Conservation (phyloP, 1,140 invertebrate species). For the Pinna nobilis region DNA sequence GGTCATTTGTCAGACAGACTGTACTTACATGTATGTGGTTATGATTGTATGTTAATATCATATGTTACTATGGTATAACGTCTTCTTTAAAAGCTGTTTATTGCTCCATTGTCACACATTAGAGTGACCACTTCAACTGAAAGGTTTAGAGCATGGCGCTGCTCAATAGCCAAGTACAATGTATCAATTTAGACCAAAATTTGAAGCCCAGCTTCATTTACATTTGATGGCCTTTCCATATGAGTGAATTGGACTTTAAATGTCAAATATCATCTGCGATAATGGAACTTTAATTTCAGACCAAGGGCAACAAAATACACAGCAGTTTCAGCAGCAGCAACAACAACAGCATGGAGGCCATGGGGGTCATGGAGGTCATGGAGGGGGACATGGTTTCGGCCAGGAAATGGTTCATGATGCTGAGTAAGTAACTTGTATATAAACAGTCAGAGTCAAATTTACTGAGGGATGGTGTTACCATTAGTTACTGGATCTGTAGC, state of each 20-base stretch:
- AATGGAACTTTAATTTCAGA: background rate
- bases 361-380: constrained; percentile 29
- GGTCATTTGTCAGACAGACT: no score
- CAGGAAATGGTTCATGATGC: constrained; percentile 55
- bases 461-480: no score
- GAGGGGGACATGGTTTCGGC: constrained; percentile 22
- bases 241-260: background rate
- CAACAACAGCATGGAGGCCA: constrained; percentile 22
- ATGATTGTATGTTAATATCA: no score
- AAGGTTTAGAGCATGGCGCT: constrained; percentile 12
- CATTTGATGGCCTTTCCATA: background rate
- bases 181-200: constrained; percentile 5
- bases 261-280: background rate
- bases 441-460: background rate
- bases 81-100: no score
- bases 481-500: background rate
- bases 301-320: constrained; percentile 1
- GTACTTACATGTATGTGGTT: no score
- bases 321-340: constrained; percentile 31
- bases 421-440: constrained; percentile 46
- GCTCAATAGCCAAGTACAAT: constrained; percentile 17
- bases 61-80: no score
- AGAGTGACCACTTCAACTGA: no score
- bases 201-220: background rate
- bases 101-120: no score